Conservation (phyloP, 2,113 vertebrate species). For the Zosterops hypoxanthus region DNA sequence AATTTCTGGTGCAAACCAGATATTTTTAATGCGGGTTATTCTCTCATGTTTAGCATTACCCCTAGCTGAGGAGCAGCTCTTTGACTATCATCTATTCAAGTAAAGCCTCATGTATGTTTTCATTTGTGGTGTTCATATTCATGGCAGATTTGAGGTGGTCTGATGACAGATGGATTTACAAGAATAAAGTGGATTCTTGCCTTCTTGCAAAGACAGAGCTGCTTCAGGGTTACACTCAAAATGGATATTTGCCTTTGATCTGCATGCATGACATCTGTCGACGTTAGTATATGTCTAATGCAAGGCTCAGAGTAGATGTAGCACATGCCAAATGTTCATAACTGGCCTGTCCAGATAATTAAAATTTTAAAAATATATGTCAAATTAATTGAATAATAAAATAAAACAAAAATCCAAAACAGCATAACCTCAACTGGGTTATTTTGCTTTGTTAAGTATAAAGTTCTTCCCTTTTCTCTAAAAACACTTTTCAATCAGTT, state of each 20-base stretch:
- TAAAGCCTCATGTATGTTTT: background rate
- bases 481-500: background rate
- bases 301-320: background rate
- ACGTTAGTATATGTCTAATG: background rate
- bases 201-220: background rate
- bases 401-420: background rate
- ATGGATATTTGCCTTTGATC: conserved; percentile 5
- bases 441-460: background rate
- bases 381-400: background rate
- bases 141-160: background rate
- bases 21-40: background rate
- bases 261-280: background rate
- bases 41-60: background rate
- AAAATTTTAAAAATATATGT: background rate
- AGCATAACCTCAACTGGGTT: background rate
- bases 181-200: background rate
- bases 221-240: background rate
- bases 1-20: background rate
- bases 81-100: background rate
- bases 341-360: background rate
- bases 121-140: background rate
- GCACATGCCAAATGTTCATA: background rate
- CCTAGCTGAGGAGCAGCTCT: background rate
- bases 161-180: background rate
- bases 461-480: background rate